These are phyloP conservation scores for Macroteleia sp. DNA, from an alignment of 2,888 invertebrate species.

Conservation along the genomic window DNA sequence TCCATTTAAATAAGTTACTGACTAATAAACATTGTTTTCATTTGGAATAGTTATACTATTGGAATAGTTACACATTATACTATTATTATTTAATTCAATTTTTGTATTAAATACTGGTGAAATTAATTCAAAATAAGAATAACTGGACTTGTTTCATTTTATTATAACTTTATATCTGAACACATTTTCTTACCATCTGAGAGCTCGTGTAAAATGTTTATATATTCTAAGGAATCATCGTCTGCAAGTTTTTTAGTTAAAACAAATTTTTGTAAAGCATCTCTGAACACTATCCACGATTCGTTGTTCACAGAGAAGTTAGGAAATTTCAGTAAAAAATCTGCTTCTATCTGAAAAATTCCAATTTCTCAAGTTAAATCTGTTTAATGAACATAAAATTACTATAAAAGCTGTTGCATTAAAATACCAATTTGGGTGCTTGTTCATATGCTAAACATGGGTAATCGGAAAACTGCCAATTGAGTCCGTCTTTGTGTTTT, in stretches of 20 bases:
- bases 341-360: slow-evolving; percentile 10
- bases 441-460: slow-evolving; percentile 7
- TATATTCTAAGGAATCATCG: neutral
- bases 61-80: too few species aligned
- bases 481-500: neutral
- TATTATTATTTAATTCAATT: too few species aligned
- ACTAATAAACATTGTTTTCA: too few species aligned
- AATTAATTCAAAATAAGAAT: too few species aligned
- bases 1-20: too few species aligned
- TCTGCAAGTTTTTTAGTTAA: neutral
- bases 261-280: slow-evolving; percentile 14
- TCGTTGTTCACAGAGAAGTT: neutral
- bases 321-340: slow-evolving; percentile 3
- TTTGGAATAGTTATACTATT: too few species aligned
- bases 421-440: slow-evolving; percentile 2
- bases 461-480: neutral
- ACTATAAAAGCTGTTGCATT: neutral
- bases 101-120: too few species aligned
- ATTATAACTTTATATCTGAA: too few species aligned
- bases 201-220: neutral
- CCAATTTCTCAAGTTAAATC: neutral
- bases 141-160: too few species aligned
- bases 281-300: neutral
- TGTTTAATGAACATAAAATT: too few species aligned
- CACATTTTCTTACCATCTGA: too few species aligned